A percentile compares a stretch with the other conserved stretches of the same genome.
phyloP scores from a whole-genome alignment of 2,113 vertebrate species.

The Gila orcuttii region DNA sequence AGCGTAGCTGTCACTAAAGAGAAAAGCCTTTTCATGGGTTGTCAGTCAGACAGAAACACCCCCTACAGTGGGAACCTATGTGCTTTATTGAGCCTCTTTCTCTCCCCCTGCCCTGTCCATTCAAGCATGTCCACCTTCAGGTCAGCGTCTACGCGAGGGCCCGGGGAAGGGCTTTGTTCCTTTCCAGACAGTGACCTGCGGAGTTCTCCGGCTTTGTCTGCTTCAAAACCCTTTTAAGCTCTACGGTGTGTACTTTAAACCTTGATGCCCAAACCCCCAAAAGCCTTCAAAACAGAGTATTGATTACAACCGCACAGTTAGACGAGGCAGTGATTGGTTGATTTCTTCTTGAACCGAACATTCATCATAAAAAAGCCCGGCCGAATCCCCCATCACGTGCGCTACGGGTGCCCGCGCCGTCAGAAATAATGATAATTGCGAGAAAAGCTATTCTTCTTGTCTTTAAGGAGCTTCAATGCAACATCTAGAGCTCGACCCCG shows the following conservation, averaged over 20 bases:
- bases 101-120: neutral
- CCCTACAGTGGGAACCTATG: conserved; percentile 23
- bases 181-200: conserved; percentile 60
- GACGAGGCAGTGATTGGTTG: neutral
- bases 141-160: conserved; percentile 17
- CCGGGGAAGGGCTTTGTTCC: conserved; percentile 61
- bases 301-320: conserved; percentile 3
- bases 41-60: conserved; percentile 24
- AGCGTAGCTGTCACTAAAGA: conserved; percentile 17
- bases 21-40: conserved; percentile 24
- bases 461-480: conserved; percentile 67
- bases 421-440: conserved; percentile 55
- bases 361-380: neutral
- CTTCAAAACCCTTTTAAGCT: conserved; percentile 35
- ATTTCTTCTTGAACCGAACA: neutral
- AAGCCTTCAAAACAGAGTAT: neutral
- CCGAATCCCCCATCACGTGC: neutral
- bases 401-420: neutral
- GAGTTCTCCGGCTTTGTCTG: conserved; percentile 31
- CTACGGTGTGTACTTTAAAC: conserved; percentile 11
- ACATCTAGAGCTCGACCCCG: conserved; percentile 55
- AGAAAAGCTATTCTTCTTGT: conserved; percentile 60
- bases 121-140: conserved; percentile 23
- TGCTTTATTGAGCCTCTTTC: conserved; percentile 13
- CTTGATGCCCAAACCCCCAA: conserved; percentile 1